phyloP scores from a whole-genome alignment of 2,797 vertebrate species.

The Coccyzus lansbergi region DNA sequence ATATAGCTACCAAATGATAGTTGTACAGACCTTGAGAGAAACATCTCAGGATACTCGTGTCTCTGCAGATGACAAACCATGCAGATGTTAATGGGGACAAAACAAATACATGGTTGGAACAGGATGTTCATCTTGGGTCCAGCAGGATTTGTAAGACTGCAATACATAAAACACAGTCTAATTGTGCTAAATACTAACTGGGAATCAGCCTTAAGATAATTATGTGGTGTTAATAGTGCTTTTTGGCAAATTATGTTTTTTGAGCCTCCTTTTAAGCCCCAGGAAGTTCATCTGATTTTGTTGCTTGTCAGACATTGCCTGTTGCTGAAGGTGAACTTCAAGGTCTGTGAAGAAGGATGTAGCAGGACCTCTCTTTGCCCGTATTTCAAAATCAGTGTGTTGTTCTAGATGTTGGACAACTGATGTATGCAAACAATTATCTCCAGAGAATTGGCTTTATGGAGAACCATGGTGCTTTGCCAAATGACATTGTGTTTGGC shows the following conservation, averaged over 20 bases:
- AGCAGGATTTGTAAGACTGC: background rate
- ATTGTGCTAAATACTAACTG: background rate
- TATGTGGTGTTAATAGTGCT: background rate
- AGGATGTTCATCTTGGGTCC: background rate
- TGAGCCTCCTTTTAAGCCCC: background rate
- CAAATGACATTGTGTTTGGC: constrained; percentile 45
- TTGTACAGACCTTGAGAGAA: background rate
- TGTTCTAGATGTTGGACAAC: background rate
- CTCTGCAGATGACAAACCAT: fast-evolving
- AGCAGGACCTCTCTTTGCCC: background rate
- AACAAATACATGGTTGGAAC: background rate
- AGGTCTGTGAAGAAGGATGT: background rate
- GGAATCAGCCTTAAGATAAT: background rate
- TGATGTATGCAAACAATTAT: background rate
- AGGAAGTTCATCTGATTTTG: background rate
- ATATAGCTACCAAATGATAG: background rate
- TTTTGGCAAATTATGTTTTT: background rate
- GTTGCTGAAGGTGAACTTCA: background rate
- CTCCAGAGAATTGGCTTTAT: background rate
- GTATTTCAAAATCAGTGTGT: background rate
- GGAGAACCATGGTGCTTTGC: background rate
- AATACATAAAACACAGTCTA: background rate
- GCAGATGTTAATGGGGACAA: background rate
- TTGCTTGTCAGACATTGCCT: background rate
- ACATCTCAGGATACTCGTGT: fast-evolving